Conservation (phyloP, 2,888 invertebrate genomes). For the Morinoia aosen region DNA sequence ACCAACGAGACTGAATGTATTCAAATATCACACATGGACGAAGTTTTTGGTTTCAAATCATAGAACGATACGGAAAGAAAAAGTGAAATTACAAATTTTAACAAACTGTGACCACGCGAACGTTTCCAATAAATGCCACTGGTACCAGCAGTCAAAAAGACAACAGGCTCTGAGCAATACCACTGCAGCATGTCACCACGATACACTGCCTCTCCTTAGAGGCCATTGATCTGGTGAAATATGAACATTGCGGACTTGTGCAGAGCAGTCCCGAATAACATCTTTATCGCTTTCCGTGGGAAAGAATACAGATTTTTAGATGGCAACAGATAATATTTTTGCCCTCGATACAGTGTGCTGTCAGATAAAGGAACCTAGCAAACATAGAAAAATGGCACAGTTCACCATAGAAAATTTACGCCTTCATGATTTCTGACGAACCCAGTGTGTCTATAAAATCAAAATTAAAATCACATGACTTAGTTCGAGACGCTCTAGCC, state of each 20-base stretch:
- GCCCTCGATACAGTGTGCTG: background rate
- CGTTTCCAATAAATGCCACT: background rate
- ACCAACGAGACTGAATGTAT: no score
- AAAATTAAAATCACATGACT: no score
- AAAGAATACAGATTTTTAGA: background rate
- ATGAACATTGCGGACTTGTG: background rate
- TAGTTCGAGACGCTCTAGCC: no score
- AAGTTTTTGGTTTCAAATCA: no score
- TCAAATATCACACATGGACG: no score
- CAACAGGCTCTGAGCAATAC: background rate
- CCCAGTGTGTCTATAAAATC: no score
- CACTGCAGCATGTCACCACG: background rate
- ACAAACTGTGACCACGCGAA: no score
- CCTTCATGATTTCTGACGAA: no score
- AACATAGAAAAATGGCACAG: background rate
- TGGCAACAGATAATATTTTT: background rate
- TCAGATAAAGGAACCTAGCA: background rate
- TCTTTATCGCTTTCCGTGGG: background rate
- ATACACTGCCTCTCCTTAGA: background rate
- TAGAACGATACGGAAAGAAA: no score
- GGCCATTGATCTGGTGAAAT: background rate
- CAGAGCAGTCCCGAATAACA: background rate
- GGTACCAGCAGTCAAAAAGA: background rate
- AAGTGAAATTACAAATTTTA: no score
- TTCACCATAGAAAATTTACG: no score